A percentile compares a stretch with the other conserved stretches of the same genome.
Conservation (phyloP, 2,888 invertebrate species). For the Hipparchia sbordonii region DNA sequence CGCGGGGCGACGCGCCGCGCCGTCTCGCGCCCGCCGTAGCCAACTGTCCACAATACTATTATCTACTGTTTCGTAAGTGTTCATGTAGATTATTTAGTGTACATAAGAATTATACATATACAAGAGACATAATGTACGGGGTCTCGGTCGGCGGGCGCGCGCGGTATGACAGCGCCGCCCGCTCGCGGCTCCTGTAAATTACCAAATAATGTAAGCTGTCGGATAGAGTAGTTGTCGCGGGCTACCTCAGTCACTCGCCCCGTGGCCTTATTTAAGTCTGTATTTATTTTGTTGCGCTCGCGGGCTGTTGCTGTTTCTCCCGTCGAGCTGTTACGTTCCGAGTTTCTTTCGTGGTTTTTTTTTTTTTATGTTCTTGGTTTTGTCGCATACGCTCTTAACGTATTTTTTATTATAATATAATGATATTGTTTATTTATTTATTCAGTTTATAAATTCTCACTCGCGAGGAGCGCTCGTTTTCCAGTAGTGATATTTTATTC, state of each 20-base stretch:
- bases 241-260: slow-evolving; percentile 80
- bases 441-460: slow-evolving; percentile 74
- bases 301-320: slow-evolving; percentile 80
- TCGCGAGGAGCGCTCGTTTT: slow-evolving; percentile 76
- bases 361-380: slow-evolving; percentile 69
- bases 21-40: slow-evolving; percentile 63
- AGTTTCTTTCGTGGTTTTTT: slow-evolving; percentile 72
- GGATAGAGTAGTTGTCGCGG: slow-evolving; percentile 73
- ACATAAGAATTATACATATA: slow-evolving; percentile 75
- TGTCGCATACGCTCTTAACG: slow-evolving; percentile 61
- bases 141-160: slow-evolving; percentile 48
- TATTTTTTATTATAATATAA: slow-evolving; percentile 50
- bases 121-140: slow-evolving; percentile 61
- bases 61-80: slow-evolving; percentile 79
- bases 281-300: slow-evolving; percentile 80
- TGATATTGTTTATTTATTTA: slow-evolving; percentile 61
- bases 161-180: slow-evolving; percentile 39
- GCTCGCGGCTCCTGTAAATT: slow-evolving; percentile 42
- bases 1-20: slow-evolving; percentile 57
- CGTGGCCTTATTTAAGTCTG: slow-evolving; percentile 73
- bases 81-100: slow-evolving; percentile 77
- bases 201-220: slow-evolving; percentile 63
- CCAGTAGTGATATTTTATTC: slow-evolving; percentile 82
- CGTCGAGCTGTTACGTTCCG: slow-evolving; percentile 74
- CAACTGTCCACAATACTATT: slow-evolving; percentile 74